phyloP scores from a whole-genome alignment of 1,140 invertebrate species.

The Gryllus bimaculatus region DNA sequence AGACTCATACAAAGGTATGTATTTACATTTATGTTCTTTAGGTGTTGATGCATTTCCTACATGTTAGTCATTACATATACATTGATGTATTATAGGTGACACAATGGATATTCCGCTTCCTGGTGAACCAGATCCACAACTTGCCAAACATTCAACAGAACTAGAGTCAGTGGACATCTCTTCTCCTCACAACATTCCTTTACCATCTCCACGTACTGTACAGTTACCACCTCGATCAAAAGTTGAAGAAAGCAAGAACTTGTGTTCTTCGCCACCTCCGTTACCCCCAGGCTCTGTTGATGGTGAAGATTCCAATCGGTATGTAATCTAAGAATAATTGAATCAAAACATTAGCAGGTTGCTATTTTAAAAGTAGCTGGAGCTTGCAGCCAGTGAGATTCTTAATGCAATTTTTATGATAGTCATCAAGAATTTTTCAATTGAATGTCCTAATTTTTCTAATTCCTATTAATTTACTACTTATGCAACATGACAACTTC shows the following conservation, averaged over 20 bases:
- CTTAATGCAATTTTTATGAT: not conserved
- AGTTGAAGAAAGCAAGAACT: not conserved
- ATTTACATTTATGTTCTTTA: not conserved
- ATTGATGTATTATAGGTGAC: not conserved
- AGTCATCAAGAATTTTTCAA: not conserved
- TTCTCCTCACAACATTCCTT: slow-evolving; percentile 8
- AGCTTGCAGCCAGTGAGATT: not conserved
- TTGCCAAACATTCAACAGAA: not conserved
- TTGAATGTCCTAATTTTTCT: not conserved
- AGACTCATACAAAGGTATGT: not conserved
- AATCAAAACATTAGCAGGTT: not conserved
- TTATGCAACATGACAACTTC: no score
- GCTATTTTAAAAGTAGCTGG: not conserved
- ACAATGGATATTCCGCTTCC: slow-evolving; percentile 15
- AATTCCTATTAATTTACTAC: no score
- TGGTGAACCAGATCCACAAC: slow-evolving; percentile 9
- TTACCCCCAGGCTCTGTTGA: slow-evolving; percentile 2
- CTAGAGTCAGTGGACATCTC: not conserved
- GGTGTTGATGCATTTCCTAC: no score
- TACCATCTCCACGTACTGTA: not conserved
- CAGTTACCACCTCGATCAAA: not conserved
- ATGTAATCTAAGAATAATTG: not conserved
- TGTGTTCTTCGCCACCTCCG: not conserved
- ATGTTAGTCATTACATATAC: no score
- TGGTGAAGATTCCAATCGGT: not conserved